These are phyloP conservation scores for Ctenopoma kingsleyae DNA, from an alignment of 2,797 vertebrate genomes.

Conservation along the genomic window DNA sequence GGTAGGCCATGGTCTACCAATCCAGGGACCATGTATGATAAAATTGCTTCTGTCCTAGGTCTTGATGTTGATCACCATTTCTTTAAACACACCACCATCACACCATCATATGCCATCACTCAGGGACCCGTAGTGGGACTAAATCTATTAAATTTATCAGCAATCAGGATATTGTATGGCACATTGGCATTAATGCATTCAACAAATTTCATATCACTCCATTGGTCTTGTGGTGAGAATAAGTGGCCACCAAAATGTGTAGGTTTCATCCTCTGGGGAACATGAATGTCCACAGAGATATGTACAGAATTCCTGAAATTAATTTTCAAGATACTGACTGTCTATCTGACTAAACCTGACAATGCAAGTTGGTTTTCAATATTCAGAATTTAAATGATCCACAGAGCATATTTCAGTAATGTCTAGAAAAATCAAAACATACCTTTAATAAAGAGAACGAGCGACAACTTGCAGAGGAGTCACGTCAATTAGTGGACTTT, in stretches of 20 bases:
- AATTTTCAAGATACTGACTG: background rate
- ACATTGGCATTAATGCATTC: background rate
- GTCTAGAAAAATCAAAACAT: slow-evolving; percentile 23
- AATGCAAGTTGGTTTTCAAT: background rate
- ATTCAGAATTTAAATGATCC: slow-evolving; percentile 3
- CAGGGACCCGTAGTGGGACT: no score
- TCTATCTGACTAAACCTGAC: background rate
- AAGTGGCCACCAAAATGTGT: background rate
- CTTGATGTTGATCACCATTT: background rate
- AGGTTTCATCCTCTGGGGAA: background rate
- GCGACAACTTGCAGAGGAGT: slow-evolving; percentile 38
- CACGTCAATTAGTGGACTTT: slow-evolving; percentile 70
- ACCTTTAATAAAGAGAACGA: slow-evolving; percentile 45
- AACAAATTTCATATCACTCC: background rate
- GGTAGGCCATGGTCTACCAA: background rate
- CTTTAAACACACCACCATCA: background rate
- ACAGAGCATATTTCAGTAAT: slow-evolving; percentile 12
- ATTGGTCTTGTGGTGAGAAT: background rate
- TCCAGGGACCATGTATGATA: background rate
- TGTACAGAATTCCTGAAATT: background rate
- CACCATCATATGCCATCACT: no score
- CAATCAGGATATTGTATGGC: background rate
- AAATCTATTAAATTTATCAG: no score
- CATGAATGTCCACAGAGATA: background rate
- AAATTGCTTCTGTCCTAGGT: background rate